Percentiles rank a stretch among this genome's conserved stretches.
These are phyloP conservation scores for Alentia gelatinosa DNA, from an alignment of 2,888 invertebrate genomes.

Conservation along the genomic window DNA sequence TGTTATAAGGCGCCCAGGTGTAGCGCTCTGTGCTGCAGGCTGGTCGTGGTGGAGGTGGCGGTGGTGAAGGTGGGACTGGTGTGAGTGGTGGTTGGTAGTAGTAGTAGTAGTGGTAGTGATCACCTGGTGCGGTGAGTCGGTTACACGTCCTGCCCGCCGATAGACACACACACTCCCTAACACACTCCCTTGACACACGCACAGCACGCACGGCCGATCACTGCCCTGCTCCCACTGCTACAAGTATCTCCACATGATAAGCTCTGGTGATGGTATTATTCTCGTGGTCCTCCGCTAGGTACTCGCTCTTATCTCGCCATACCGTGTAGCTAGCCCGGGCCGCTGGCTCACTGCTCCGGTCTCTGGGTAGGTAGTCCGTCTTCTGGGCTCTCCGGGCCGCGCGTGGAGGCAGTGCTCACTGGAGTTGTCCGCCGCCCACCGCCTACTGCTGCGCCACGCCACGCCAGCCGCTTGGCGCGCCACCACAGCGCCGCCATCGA, in stretches of 20 bases:
- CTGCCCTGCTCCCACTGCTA: no score
- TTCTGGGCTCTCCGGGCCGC: no score
- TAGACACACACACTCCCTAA: not conserved
- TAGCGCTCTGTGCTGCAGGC: no score
- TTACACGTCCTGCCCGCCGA: not conserved
- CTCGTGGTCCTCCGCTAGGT: not conserved
- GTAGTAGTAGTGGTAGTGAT: not conserved
- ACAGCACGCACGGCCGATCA: not conserved
- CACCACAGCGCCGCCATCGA: conserved; percentile 21
- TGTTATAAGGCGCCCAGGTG: not conserved
- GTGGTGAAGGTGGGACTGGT: not conserved
- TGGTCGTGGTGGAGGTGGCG: not conserved
- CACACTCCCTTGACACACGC: not conserved
- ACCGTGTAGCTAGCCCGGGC: not conserved
- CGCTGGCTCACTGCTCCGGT: no score
- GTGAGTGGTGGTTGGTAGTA: no score
- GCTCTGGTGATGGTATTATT: no score
- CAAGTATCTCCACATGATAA: not conserved
- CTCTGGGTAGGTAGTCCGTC: no score
- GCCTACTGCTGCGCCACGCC: not conserved
- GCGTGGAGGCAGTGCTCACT: no score
- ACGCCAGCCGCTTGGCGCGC: not conserved
- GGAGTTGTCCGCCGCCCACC: not conserved
- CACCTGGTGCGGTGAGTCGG: not conserved
- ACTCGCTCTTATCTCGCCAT: not conserved